Evolutionary conservation across 1,140 invertebrate species (phyloP), one percentile per base, ranked within the genome.

Genomic region (Drosophila sulfurigaster): DNA sequence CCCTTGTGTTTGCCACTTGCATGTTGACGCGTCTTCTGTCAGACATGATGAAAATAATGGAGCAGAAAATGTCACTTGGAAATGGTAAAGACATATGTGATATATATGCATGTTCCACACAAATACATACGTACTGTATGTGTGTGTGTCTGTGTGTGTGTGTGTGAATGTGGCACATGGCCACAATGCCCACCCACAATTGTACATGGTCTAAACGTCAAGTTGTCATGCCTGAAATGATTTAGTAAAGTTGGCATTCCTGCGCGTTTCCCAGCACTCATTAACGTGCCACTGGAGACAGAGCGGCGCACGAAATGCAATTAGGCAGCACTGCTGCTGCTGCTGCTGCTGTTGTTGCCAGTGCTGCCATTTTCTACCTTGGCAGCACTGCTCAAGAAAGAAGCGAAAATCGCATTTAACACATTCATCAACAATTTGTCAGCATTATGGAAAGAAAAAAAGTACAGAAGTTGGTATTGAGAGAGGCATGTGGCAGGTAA

Each of bases 21-120:
- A 89, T 89, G 85, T 90, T 89, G 86, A 85, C 88, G 88, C 77
- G 78, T 89, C 86, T 81, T 89, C 85, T 89, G 85, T 89, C 86
- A 89, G 72, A 89, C 85, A 89, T 89, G 86, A 89, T 89, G 85
- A 89, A 89, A 89, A 89, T 89, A 89, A 89, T 89, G 85, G 86
- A 89, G 86, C 85, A 89, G 85, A 89, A 88, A 89, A 89, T 90
- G 86, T 89, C 85, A 85, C 85, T 89, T 72, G 70, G 66, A 58
- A 82, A 82, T 88, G 82, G 65, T 80, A 75, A 83, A 70, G 83
- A 80, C 73, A 75, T 57, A 62, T 51, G 20, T 63, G 25, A 60
- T 64, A 13, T 66, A 70, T 28, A 54, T 54, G 51, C 51, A 54
- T 7, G 25, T 28, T 20, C 16, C 48, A 28, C 48, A 28, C 48